Conservation (phyloP, 2,113 vertebrate genomes). For the Solenodon paradoxus region DNA sequence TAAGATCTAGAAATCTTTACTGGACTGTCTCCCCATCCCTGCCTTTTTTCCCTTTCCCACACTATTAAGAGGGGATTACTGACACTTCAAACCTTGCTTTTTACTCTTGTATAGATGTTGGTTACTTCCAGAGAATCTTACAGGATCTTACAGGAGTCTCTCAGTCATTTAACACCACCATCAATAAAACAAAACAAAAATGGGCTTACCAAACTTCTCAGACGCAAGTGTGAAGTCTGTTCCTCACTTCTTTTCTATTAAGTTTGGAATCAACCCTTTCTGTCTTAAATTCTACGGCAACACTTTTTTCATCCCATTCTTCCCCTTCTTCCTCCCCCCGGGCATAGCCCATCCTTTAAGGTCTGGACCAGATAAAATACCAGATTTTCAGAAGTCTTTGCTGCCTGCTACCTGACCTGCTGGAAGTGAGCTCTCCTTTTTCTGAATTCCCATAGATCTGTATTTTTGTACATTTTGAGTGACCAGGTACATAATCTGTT, state of each 20-base stretch:
- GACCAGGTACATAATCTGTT: not conserved
- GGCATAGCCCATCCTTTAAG: not conserved
- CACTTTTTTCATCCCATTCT: no score
- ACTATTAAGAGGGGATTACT: not conserved
- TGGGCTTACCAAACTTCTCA: not conserved
- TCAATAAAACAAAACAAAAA: not conserved
- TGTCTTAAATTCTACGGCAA: not conserved
- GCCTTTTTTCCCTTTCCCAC: not conserved
- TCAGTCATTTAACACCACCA: not conserved
- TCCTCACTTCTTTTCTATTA: not conserved
- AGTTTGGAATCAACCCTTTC: not conserved
- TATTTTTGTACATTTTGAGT: not conserved
- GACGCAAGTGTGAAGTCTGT: no score
- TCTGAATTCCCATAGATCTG: no score
- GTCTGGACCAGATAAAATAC: not conserved
- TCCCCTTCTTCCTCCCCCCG: no score
- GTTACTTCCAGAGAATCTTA: not conserved
- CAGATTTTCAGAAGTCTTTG: not conserved
- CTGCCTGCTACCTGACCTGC: not conserved
- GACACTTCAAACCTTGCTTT: not conserved
- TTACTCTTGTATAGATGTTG: not conserved
- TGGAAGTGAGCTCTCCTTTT: not conserved
- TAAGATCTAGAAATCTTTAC: not conserved
- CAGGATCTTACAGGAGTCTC: not conserved
- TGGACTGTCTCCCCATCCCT: no score